Conservation (phyloP, 2,888 invertebrate species). For the Allophyes oxyacanthae region DNA sequence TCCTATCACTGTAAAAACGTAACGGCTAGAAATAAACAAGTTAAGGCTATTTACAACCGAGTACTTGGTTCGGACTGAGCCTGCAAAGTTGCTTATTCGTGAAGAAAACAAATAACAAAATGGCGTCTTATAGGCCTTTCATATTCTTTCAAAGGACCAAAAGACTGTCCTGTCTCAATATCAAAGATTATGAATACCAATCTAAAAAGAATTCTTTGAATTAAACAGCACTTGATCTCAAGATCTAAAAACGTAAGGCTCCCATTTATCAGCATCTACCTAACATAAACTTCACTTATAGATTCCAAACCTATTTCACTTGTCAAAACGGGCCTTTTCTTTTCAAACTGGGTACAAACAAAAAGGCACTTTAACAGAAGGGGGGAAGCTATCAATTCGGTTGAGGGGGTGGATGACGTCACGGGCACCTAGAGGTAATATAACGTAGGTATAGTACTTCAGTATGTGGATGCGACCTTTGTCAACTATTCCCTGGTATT, state of each 20-base stretch:
- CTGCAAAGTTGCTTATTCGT: too few species aligned
- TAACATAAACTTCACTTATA: conserved; percentile 21
- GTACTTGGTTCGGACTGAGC: too few species aligned
- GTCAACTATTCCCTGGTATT: conserved; percentile 29
- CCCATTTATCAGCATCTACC: conserved; percentile 20
- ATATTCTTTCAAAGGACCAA: too few species aligned
- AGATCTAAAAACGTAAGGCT: conserved; percentile 9
- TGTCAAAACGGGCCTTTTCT: conserved; percentile 40
- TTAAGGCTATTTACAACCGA: too few species aligned
- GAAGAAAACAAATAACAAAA: too few species aligned
- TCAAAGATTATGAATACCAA: not conserved
- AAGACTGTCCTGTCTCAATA: too few species aligned
- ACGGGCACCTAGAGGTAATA: conserved; percentile 36
- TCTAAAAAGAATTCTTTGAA: conserved; percentile 8
- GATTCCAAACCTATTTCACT: conserved; percentile 34
- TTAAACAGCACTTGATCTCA: conserved; percentile 16
- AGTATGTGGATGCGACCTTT: conserved; percentile 32
- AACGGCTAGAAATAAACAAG: too few species aligned
- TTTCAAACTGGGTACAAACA: conserved; percentile 22
- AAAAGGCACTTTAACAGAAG: conserved; percentile 38
- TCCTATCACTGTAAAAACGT: too few species aligned
- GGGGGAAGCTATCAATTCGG: conserved; percentile 34
- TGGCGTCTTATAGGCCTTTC: too few species aligned
- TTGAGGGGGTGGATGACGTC: conserved; percentile 37
- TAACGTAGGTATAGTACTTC: conserved; percentile 31